Percentiles rank a stretch among this genome's conserved stretches.
phyloP scores from a whole-genome alignment of 2,888 invertebrate genomes.

The Harmothoe impar region DNA sequence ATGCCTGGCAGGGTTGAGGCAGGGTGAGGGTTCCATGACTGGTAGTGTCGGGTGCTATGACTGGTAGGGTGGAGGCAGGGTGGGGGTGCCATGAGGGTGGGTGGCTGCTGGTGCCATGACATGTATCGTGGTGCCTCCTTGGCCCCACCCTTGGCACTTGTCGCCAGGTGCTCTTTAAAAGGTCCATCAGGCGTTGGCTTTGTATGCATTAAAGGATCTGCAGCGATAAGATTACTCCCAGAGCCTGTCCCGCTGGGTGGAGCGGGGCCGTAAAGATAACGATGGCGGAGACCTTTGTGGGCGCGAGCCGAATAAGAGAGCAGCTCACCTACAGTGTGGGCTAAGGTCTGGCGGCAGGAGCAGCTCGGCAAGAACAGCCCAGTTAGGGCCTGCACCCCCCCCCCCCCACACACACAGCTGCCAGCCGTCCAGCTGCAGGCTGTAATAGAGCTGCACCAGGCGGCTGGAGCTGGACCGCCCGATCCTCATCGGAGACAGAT shows the following conservation, averaged over 20 bases:
- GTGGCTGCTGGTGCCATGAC: background rate
- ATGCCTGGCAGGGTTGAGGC: too few species aligned
- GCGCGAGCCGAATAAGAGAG: conserved; percentile 52
- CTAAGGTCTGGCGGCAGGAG: background rate
- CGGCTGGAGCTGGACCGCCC: background rate
- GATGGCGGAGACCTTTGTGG: conserved; percentile 17
- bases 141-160: background rate
- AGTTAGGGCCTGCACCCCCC: background rate
- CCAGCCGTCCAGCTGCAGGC: background rate
- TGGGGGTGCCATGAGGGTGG: background rate
- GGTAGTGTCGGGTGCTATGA: too few species aligned
- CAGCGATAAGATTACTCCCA: conserved; percentile 43
- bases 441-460: background rate
- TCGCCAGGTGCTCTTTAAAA: conserved; percentile 45
- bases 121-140: background rate
- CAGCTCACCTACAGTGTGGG: background rate
- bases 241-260: background rate
- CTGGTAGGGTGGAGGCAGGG: too few species aligned
- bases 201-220: conserved; percentile 58
- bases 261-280: conserved; percentile 44
- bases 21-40: too few species aligned
- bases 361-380: background rate
- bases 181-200: conserved; percentile 48
- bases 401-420: background rate
- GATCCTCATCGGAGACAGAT: background rate